Conservation (phyloP, 1,140 invertebrate species). For the Ptiloglossa arizonensis region DNA sequence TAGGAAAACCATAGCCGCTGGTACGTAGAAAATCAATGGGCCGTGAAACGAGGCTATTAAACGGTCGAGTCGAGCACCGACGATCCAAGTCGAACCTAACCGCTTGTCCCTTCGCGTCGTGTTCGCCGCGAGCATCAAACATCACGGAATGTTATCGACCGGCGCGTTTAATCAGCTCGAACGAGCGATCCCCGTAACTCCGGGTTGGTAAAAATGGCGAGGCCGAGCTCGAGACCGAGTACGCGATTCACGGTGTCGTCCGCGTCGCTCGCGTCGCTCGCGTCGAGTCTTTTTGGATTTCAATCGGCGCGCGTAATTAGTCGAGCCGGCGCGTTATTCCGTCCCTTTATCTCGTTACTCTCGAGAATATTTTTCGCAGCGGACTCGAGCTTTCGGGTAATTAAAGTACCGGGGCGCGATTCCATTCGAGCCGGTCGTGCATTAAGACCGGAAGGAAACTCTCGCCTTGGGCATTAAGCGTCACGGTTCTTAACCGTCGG, state of each 20-base stretch:
- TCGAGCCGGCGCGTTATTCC: neutral
- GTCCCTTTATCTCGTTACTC: neutral
- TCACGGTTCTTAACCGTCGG: neutral
- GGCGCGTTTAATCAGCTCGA: conserved; percentile 42
- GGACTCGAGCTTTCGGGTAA: neutral
- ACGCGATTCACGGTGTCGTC: neutral
- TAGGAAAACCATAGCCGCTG: conserved; percentile 46
- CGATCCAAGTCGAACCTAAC: conserved; percentile 65
- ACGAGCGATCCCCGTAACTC: neutral
- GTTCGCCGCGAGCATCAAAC: conserved; percentile 44
- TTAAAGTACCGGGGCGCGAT: neutral
- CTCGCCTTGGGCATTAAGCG: neutral
- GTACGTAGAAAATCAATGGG: conserved; percentile 66
- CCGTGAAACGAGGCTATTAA: conserved; percentile 77
- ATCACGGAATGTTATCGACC: conserved; percentile 39
- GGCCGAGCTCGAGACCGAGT: no score
- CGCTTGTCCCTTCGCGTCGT: conserved; percentile 54
- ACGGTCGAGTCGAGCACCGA: conserved; percentile 68
- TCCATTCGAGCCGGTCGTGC: neutral
- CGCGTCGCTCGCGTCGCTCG: neutral
- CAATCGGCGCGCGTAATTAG: neutral
- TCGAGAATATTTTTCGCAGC: neutral
- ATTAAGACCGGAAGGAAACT: conserved; percentile 20
- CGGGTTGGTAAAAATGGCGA: neutral
- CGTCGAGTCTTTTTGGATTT: neutral